A percentile compares a stretch with the other conserved stretches of the same genome.
phyloP scores from a whole-genome alignment of 2,113 vertebrate genomes.

The Muntiacus reevesi region DNA sequence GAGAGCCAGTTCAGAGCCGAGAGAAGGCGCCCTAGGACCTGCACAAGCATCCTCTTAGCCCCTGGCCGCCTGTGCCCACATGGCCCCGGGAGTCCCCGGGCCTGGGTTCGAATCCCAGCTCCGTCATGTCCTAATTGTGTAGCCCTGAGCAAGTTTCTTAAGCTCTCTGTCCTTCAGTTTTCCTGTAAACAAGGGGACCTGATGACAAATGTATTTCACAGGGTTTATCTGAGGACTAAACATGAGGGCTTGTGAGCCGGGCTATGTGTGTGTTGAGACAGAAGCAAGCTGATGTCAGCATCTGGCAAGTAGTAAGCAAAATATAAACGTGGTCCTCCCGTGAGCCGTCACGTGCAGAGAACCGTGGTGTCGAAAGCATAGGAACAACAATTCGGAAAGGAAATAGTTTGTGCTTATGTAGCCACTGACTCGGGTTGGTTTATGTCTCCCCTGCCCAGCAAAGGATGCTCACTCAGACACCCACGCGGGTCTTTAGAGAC shows the following conservation, averaged over 20 bases:
- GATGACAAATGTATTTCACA: neutral
- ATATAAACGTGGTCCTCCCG: neutral
- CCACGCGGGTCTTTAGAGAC: neutral
- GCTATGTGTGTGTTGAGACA: neutral
- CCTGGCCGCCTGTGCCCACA: fast-evolving
- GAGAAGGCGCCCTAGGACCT: neutral
- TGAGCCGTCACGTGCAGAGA: neutral
- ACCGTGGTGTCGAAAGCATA: neutral
- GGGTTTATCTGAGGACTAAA: neutral
- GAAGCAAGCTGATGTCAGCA: neutral
- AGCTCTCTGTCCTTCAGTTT: neutral
- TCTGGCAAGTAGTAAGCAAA: neutral
- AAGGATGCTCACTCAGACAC: neutral
- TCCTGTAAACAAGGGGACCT: neutral
- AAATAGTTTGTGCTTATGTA: neutral
- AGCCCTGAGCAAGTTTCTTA: neutral
- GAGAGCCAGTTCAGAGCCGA: neutral
- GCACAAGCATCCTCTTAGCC: neutral
- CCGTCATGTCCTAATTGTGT: no score
- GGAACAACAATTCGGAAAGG: neutral
- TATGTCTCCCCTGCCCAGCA: neutral
- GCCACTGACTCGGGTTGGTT: neutral
- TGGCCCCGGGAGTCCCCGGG: neutral
- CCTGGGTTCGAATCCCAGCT: neutral
- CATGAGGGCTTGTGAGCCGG: neutral